Base-by-base conservation (phyloP, 2,113 vertebrate species). In the Trematomus loennbergii region DNA sequence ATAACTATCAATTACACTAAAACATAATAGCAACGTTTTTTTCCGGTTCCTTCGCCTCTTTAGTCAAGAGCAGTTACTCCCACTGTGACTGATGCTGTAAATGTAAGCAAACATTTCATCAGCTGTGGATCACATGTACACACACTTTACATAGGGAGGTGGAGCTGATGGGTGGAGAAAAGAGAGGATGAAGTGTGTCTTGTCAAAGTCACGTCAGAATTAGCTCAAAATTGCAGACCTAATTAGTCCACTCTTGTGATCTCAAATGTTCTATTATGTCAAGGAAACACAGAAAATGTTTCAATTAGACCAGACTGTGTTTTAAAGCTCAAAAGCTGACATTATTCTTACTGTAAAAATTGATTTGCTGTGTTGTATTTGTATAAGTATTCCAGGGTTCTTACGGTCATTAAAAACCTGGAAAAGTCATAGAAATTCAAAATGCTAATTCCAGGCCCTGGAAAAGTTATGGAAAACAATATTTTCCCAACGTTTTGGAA, bases 91-190 rank as follows among this genome's bases (percentile, higher is more conserved):
- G 2, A 4, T 17, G 63, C 52, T 68, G 57, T 18, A 75, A 36
- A 29, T n/a, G 22, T 7, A 63, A 40, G 25, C 33, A 79, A 78
- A 72, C 61, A 18, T 75, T 45, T 65, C 64, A 29, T 68, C 79
- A 13, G 36, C 10, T 67, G 55, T 36, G 52, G 48, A 59, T 79
- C 49, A 50, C 5, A 12, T 55, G 49, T 13, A 29, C 29, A 3
- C 17, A 58, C 29, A 9, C 40, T 40, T 50, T 16, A 25, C 53
- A 59, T 12, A 48, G 12, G 3, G 45, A 61, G 59, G 48, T 33
- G 46, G 18, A 59, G 66, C 16, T 9, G 16, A 9, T n/a, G 12
- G 36, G 10, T 33, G 12, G 45, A 25, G 58, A 17, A 25, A 22
- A 29, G 29, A 4, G 29, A 29, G 29, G 29, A 29, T 29, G 3